Percentiles rank a stretch among this genome's conserved stretches.
Evolutionary conservation across 2,113 vertebrate genomes (phyloP).

Genomic region (Rhipidura dahli): DNA sequence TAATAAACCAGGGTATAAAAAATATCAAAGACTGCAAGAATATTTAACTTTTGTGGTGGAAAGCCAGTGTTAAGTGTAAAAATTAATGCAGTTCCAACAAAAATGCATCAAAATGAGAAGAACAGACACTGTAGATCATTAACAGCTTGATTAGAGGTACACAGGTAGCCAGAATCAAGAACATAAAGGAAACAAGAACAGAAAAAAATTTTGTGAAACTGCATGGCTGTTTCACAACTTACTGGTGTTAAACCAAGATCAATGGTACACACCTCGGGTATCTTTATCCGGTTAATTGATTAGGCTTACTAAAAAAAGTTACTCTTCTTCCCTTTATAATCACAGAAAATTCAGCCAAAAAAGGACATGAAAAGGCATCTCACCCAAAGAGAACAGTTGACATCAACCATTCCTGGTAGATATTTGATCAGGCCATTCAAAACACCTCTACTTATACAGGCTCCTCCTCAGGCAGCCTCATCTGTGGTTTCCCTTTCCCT

Average conservation of each 20-base stretch:
- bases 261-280: neutral
- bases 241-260: neutral
- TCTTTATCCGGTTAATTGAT: neutral
- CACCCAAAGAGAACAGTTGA: neutral
- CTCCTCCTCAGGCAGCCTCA: neutral
- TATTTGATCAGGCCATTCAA: neutral
- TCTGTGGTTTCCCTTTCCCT: neutral
- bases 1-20: neutral
- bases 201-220: neutral
- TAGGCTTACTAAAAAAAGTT: neutral
- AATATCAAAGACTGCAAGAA: neutral
- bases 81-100: neutral
- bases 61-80: neutral
- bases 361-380: neutral
- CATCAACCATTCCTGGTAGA: neutral
- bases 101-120: neutral
- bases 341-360: neutral
- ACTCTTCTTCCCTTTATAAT: neutral
- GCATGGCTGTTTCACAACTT: neutral
- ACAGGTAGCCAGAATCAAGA: neutral
- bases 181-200: neutral
- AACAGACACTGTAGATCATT: neutral
- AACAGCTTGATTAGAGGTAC: neutral
- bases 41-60: neutral
- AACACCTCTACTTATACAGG: neutral